Evolutionary conservation across 2,888 invertebrate genomes (phyloP).

Genomic region (Polydrusus cervinus): DNA sequence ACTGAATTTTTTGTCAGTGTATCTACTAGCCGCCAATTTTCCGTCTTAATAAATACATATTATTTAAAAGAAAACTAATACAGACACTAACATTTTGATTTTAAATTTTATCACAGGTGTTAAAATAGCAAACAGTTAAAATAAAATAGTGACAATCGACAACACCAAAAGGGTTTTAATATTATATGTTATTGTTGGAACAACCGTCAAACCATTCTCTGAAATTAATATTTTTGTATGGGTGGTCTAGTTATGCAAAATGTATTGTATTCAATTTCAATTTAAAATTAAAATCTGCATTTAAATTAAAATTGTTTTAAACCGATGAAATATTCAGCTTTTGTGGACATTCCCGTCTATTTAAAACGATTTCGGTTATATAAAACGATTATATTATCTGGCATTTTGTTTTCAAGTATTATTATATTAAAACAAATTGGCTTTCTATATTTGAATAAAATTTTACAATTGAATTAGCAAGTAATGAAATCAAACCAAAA

Average conservation of each 20-base stretch:
- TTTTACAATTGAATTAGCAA: not conserved
- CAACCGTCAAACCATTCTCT: not conserved
- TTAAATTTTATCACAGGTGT: too few relatives aligned
- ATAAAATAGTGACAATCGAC: too few relatives aligned
- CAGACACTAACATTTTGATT: too few relatives aligned
- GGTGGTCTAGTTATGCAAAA: not conserved
- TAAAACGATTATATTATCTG: not conserved
- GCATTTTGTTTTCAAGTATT: not conserved
- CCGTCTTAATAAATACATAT: too few relatives aligned
- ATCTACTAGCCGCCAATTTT: too few relatives aligned
- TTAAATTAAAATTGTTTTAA: conserved; percentile 8
- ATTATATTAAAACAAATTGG: not conserved
- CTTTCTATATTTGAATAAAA: not conserved
- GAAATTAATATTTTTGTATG: conserved; percentile 1
- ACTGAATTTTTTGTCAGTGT: too few relatives aligned
- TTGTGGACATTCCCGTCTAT: conserved; percentile 15
- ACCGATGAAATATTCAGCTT: conserved; percentile 1
- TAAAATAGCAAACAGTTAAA: too few relatives aligned
- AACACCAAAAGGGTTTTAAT: too few relatives aligned
- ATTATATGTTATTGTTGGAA: not conserved
- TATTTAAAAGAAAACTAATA: too few relatives aligned
- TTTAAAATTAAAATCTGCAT: conserved; percentile 18
- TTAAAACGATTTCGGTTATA: conserved; percentile 8
- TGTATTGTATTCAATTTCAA: conserved; percentile 6
- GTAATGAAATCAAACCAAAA: not conserved